phyloP scores from a whole-genome alignment of 2,888 invertebrate species.

The Microctonus aethiopoides region DNA sequence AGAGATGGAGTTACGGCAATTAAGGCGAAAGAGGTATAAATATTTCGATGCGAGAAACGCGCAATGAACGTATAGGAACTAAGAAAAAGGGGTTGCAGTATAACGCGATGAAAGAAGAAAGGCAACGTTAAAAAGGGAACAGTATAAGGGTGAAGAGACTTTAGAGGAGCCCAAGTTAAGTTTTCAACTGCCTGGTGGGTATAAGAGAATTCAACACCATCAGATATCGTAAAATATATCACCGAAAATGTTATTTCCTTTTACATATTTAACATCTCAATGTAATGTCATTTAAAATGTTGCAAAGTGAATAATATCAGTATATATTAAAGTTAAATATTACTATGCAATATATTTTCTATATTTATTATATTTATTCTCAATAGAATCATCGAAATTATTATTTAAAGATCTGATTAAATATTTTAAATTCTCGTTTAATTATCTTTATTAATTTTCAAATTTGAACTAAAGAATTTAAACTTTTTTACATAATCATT shows the following conservation, averaged over 20 bases:
- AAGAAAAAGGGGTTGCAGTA: background rate
- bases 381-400: too few relatives aligned
- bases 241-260: constrained; percentile 56
- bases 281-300: background rate
- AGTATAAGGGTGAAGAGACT: too few relatives aligned
- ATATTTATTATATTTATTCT: too few relatives aligned
- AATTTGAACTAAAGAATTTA: too few relatives aligned
- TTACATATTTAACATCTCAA: constrained; percentile 38
- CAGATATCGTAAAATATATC: constrained; percentile 58
- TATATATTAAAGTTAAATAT: too few relatives aligned
- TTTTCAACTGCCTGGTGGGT: constrained; percentile 52
- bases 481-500: too few relatives aligned
- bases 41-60: constrained; percentile 49
- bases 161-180: constrained; percentile 50
- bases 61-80: constrained; percentile 9
- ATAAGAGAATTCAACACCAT: constrained; percentile 48
- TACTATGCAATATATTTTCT: too few relatives aligned
- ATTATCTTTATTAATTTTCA: too few relatives aligned
- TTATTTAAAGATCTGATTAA: too few relatives aligned
- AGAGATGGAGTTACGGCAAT: constrained; percentile 50
- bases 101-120: constrained; percentile 20
- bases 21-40: constrained; percentile 58
- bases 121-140: constrained; percentile 13
- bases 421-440: too few relatives aligned
- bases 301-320: background rate